A percentile compares a stretch with the other conserved stretches of the same genome.
Conservation (phyloP, 1,140 invertebrate species). For the Trachymyrmex cornetzi region DNA sequence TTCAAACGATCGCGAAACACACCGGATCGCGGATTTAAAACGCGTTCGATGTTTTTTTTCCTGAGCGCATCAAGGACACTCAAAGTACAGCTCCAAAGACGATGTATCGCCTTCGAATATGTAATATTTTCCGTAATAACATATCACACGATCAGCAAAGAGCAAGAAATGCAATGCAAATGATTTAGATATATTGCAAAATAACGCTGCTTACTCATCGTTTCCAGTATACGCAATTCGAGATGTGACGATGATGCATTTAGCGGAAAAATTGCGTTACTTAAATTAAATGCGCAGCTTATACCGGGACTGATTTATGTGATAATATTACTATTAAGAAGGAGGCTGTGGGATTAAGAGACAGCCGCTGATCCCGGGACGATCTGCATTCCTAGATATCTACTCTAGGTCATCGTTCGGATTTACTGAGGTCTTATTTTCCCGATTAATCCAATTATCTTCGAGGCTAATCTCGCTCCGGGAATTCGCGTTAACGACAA, state of each 20-base stretch:
- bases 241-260: background rate
- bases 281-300: background rate
- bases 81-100: background rate
- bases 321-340: constrained; percentile 20
- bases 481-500: constrained; percentile 12
- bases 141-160: background rate
- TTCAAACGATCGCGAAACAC: constrained; percentile 68
- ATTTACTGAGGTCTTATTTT: background rate
- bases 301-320: background rate
- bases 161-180: constrained; percentile 34
- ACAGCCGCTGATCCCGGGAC: background rate
- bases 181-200: constrained; percentile 40
- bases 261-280: background rate
- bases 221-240: background rate
- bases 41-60: constrained; percentile 40
- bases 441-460: constrained; percentile 22
- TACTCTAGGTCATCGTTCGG: constrained; percentile 10
- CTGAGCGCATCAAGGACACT: constrained; percentile 57
- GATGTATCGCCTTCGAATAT: constrained; percentile 32
- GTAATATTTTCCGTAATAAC: constrained; percentile 25
- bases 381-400: background rate
- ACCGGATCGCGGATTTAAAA: constrained; percentile 5
- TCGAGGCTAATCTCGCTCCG: constrained; percentile 9
- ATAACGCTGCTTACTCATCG: background rate
- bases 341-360: constrained; percentile 11